A percentile compares a stretch with the other conserved stretches of the same genome.
Evolutionary conservation across 2,888 invertebrate genomes (phyloP).

Genomic region (Eulithis prunata): DNA sequence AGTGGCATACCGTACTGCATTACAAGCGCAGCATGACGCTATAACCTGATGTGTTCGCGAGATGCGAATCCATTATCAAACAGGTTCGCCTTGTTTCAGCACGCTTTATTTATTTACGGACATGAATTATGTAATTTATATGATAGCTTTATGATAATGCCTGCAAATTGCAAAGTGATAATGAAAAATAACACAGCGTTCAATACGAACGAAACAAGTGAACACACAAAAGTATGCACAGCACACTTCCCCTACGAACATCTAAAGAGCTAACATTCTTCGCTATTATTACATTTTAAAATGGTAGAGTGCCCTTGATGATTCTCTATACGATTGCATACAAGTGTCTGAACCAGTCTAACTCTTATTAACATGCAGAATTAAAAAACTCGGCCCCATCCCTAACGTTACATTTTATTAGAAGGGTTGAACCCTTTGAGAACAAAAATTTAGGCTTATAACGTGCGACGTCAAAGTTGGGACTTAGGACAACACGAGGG

Average conservation of each 20-base stretch:
- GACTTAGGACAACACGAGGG: slow-evolving; percentile 67
- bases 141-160: slow-evolving; percentile 32
- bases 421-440: slow-evolving; percentile 82
- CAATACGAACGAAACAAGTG: slow-evolving; percentile 14
- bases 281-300: slow-evolving; percentile 79
- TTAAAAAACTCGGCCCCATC: slow-evolving; percentile 78
- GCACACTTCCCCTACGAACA: slow-evolving; percentile 55
- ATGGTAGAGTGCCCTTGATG: slow-evolving; percentile 78
- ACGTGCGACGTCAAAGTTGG: slow-evolving; percentile 63
- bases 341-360: slow-evolving; percentile 82
- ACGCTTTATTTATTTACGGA: slow-evolving; percentile 55
- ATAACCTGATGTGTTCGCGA: slow-evolving; percentile 59
- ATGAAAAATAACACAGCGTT: slow-evolving; percentile 21
- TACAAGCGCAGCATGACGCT: slow-evolving; percentile 51
- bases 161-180: too few species aligned
- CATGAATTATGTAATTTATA: slow-evolving; percentile 48
- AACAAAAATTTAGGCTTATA: slow-evolving; percentile 62
- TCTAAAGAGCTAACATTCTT: slow-evolving; percentile 65
- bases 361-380: slow-evolving; percentile 82
- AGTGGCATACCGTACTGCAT: slow-evolving; percentile 53
- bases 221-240: slow-evolving; percentile 37
- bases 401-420: slow-evolving; percentile 61
- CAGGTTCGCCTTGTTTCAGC: slow-evolving; percentile 58
- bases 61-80: slow-evolving; percentile 60
- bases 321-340: slow-evolving; percentile 75